These are phyloP conservation scores for Silurus asotus DNA, from an alignment of 2,113 vertebrate species.

Conservation along the genomic window DNA sequence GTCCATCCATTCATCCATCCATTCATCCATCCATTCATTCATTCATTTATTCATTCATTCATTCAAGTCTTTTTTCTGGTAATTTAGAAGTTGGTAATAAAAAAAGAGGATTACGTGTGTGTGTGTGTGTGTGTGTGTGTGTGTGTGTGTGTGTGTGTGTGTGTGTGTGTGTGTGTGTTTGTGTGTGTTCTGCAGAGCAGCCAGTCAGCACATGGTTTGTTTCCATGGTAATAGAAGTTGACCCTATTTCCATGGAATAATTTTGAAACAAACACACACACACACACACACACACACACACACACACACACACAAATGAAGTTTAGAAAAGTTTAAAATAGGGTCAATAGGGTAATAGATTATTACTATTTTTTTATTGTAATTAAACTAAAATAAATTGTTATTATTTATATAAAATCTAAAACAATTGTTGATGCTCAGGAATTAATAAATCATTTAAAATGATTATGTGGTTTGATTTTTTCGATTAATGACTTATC, in stretches of 20 bases:
- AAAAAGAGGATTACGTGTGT: conserved; percentile 7
- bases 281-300: background rate
- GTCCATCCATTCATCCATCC: background rate
- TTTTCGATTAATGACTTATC: too few relatives aligned
- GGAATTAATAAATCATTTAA: too few relatives aligned
- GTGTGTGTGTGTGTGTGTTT: background rate
- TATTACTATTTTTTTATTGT: too few relatives aligned
- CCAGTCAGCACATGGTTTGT: conserved; percentile 64
- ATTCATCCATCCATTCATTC: background rate
- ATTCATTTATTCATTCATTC: background rate
- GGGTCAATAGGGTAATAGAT: too few relatives aligned
- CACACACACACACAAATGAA: background rate
- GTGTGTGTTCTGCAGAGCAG: conserved; percentile 58
- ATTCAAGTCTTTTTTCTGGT: conserved; percentile 1
- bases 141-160: conserved; percentile 13
- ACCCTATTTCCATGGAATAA: conserved; percentile 70
- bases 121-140: conserved; percentile 8
- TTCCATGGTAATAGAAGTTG: conserved; percentile 75
- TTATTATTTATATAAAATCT: too few relatives aligned
- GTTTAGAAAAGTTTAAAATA: too few relatives aligned
- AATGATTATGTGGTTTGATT: too few relatives aligned
- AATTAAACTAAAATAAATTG: too few relatives aligned
- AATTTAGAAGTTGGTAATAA: background rate
- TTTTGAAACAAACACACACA: conserved; percentile 4
- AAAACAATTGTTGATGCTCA: too few relatives aligned